Base-by-base conservation (phyloP, 2,888 invertebrate species). In the Gymnoscelis rufifasciata region DNA sequence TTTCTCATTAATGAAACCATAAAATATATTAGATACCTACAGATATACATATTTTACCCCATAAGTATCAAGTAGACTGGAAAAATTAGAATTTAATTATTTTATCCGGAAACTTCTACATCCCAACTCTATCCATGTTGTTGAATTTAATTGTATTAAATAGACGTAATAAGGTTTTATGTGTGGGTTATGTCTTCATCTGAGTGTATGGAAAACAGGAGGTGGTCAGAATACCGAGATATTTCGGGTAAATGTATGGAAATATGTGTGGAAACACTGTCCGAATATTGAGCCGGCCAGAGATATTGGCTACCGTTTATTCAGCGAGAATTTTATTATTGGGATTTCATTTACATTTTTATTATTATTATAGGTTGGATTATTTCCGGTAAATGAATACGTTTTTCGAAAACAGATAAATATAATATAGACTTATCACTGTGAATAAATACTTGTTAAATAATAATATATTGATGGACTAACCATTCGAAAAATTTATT, bases 141-240 rank as follows among this genome's bases (percentile, higher is more conserved):
- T 65, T 67, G 68, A 66, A 68, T 79, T 71, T 74, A 79, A 82
- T 81, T 81, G 69, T 67, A 75, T 74, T 76, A 73, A 76, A 77
- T 78, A 71, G 63, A 74, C 62, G 67, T 74, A 78, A 77, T 80
- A 78, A 74, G 67, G 60, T 67, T 81, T 83, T 79, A 79, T 70
- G 55, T 71, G 37, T 26, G 54, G 62, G 56, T 74, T 78, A 79
- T 69, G 61, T 66, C 77, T 80, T 66, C 63, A 80, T 78, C 55
- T 58, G 52, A 19, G 47, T 33, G 31, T 63, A 51, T 56, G 54
- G 54, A 60, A 52, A 53, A 36, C 24, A 35, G 15, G 11, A 26
- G 35, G 45, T 39, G 44, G 35, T 37, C 36, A 15, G 49, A 52
- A 47, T 55, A 39, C 30, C 28, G 15, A 51, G 51, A 51, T 46